These are phyloP conservation scores for Prinia subflava DNA, from an alignment of 2,113 vertebrate genomes.

Conservation along the genomic window DNA sequence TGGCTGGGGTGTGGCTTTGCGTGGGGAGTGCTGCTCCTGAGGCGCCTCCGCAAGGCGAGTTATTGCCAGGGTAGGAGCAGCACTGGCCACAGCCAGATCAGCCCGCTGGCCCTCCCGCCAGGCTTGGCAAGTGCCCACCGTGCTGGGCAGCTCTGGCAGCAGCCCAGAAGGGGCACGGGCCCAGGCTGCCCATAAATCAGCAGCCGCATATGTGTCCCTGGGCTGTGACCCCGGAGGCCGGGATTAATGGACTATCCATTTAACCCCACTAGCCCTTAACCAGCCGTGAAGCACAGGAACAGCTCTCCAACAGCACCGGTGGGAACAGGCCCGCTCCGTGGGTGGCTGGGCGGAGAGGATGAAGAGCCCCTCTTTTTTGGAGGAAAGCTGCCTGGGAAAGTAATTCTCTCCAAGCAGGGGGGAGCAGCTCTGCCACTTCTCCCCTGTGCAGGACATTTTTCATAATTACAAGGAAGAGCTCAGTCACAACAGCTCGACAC, in stretches of 20 bases:
- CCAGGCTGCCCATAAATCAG: constrained; percentile 46
- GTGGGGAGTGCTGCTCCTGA: neutral
- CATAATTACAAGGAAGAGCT: constrained; percentile 52
- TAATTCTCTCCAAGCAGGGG: constrained; percentile 19
- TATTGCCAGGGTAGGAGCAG: neutral
- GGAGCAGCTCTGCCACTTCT: constrained; percentile 21
- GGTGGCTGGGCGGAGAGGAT: constrained; percentile 31
- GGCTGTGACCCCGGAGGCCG: neutral
- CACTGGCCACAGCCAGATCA: rapidly evolving
- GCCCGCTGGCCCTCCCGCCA: neutral
- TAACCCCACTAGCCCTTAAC: constrained; percentile 61
- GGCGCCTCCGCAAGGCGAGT: neutral
- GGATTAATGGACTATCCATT: constrained; percentile 55
- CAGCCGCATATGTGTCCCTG: neutral
- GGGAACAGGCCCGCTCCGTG: constrained; percentile 31
- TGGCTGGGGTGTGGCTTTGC: neutral
- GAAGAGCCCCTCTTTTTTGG: neutral
- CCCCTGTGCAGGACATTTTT: constrained; percentile 50
- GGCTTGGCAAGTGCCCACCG: neutral
- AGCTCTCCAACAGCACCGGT: neutral
- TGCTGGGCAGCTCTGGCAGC: neutral
- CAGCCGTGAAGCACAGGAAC: constrained; percentile 35
- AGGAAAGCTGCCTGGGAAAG: constrained; percentile 54
- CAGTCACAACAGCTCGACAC: neutral
- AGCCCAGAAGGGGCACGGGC: neutral